Conservation (phyloP, 2,797 vertebrate genomes). For the Mormyrops boulengeri region DNA sequence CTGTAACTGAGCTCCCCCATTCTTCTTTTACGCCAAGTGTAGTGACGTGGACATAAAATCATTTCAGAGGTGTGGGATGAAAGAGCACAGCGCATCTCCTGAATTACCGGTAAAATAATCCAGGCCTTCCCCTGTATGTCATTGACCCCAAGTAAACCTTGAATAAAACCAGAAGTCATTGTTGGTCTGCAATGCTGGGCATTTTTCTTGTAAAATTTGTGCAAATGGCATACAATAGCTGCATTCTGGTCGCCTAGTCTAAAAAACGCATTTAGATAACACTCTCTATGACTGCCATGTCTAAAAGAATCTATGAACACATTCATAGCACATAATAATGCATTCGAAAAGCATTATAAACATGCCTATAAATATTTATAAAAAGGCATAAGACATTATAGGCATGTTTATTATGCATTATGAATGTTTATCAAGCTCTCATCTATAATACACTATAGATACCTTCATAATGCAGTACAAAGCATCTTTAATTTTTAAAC, state of each 20-base stretch:
- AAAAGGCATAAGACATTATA: background rate
- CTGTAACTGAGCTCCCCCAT: background rate
- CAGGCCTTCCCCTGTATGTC: background rate
- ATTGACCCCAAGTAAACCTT: background rate
- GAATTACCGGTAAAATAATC: background rate
- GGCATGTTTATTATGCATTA: background rate
- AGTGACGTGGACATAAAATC: background rate
- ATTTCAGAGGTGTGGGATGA: background rate
- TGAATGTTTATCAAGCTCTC: background rate
- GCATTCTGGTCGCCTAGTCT: background rate
- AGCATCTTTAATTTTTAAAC: background rate
- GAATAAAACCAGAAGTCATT: background rate
- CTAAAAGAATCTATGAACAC: background rate
- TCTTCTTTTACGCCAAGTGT: background rate
- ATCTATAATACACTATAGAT: background rate
- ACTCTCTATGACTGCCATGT: background rate
- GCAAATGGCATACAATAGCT: background rate
- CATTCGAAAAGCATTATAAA: background rate
- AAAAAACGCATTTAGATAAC: background rate
- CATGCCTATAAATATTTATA: background rate
- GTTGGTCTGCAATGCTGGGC: background rate
- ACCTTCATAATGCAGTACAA: background rate
- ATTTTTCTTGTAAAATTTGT: background rate
- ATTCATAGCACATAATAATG: background rate
- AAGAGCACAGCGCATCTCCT: background rate